phyloP scores from a whole-genome alignment of 2,113 vertebrate species.

The Echinops telfairi region DNA sequence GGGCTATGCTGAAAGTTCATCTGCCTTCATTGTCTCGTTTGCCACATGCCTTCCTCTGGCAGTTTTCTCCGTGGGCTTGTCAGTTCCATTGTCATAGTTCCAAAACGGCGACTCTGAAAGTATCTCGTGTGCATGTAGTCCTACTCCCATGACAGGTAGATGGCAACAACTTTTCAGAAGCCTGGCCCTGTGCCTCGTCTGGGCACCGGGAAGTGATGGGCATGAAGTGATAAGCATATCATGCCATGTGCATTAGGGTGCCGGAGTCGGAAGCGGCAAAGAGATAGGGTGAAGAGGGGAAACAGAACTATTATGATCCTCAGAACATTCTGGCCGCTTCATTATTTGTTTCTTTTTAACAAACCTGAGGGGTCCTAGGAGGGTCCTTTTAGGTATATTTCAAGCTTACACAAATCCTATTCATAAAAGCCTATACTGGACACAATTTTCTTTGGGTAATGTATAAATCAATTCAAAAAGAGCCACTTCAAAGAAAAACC shows the following conservation, averaged over 20 bases:
- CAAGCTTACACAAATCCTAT: conserved; percentile 45
- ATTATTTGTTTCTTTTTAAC: neutral
- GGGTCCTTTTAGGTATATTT: neutral
- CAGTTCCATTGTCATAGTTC: neutral
- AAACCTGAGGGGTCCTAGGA: neutral
- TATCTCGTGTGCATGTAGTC: neutral
- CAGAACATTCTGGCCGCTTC: neutral
- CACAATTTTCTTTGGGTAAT: conserved; percentile 61
- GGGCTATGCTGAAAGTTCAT: neutral
- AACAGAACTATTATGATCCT: neutral
- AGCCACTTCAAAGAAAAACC: conserved; percentile 31
- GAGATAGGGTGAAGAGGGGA: neutral
- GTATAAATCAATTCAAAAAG: conserved; percentile 17
- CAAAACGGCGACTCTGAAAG: neutral
- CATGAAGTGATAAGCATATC: neutral
- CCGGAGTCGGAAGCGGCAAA: neutral
- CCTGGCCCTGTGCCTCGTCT: neutral
- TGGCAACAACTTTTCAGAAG: neutral
- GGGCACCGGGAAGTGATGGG: neutral
- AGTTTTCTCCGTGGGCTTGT: neutral
- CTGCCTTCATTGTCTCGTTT: neutral
- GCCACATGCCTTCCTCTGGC: neutral
- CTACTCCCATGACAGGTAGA: neutral
- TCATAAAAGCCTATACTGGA: conserved; percentile 48
- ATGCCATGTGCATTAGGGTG: neutral